Conservation (phyloP, 2,888 invertebrate genomes). For the Hydraecia micacea region DNA sequence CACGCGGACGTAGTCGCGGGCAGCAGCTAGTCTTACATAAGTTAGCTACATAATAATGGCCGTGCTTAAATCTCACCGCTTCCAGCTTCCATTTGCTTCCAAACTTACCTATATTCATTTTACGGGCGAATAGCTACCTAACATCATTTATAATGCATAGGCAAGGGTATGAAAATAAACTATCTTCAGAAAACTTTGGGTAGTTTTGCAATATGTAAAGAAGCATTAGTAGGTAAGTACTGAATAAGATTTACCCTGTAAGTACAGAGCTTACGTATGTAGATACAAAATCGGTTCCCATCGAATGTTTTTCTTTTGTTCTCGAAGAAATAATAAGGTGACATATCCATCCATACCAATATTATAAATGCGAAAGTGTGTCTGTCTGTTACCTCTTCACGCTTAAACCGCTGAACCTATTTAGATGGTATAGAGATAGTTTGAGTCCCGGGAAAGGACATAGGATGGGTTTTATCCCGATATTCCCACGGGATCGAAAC, state of each 20-base stretch:
- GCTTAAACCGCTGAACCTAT: no score
- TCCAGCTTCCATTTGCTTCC: slow-evolving; percentile 16
- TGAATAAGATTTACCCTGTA: slow-evolving; percentile 19
- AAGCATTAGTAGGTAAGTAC: slow-evolving; percentile 31
- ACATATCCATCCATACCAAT: not conserved
- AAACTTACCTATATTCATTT: slow-evolving; percentile 30
- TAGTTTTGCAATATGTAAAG: slow-evolving; percentile 33
- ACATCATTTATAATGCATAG: slow-evolving; percentile 35
- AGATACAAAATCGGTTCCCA: slow-evolving; percentile 9
- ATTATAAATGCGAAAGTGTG: no score
- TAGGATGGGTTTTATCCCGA: no score
- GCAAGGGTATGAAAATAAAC: slow-evolving; percentile 47
- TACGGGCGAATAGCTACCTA: slow-evolving; percentile 21
- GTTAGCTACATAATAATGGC: slow-evolving; percentile 4
- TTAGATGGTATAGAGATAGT: no score
- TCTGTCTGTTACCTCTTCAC: no score
- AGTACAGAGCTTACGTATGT: slow-evolving; percentile 8
- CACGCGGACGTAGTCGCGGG: no score
- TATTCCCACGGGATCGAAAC: no score
- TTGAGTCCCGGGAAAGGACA: no score
- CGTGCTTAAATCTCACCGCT: slow-evolving; percentile 20
- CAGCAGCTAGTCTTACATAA: no score
- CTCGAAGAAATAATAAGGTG: slow-evolving; percentile 43
- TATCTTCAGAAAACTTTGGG: slow-evolving; percentile 29
- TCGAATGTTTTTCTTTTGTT: slow-evolving; percentile 39